Conservation (phyloP, 2,113 vertebrate genomes). For the Crotalus tigris region DNA sequence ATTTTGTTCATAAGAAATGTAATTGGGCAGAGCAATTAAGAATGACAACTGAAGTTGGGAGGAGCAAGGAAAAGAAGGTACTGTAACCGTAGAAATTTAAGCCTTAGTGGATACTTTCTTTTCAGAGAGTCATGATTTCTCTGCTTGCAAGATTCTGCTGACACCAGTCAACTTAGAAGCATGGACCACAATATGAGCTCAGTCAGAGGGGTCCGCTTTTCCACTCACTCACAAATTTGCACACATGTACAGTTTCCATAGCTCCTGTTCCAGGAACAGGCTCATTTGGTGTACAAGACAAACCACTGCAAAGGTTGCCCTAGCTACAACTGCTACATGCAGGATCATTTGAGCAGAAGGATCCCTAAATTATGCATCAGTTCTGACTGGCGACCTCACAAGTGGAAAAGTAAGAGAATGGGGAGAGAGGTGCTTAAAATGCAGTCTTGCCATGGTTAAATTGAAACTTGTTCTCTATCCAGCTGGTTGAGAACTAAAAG, state of each 20-base stretch:
- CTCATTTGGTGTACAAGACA: not conserved
- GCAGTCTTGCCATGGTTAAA: not conserved
- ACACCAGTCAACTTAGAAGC: not conserved
- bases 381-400: not conserved
- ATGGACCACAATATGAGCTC: not conserved
- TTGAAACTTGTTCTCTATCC: not conserved
- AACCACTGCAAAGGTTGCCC: not conserved
- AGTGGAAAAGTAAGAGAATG: not conserved
- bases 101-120: not conserved
- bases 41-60: not conserved
- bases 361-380: not conserved
- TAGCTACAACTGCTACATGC: not conserved
- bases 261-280: not conserved
- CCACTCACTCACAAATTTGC: not conserved
- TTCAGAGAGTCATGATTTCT: not conserved
- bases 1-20: slow-evolving; percentile 48
- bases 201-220: not conserved
- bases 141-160: not conserved
- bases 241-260: not conserved
- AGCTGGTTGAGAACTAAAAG: not conserved
- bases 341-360: not conserved
- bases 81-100: not conserved
- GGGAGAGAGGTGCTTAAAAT: not conserved
- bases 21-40: not conserved
- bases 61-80: not conserved